Conservation (phyloP, 2,888 invertebrate genomes). For the Podabrus alpinus region DNA sequence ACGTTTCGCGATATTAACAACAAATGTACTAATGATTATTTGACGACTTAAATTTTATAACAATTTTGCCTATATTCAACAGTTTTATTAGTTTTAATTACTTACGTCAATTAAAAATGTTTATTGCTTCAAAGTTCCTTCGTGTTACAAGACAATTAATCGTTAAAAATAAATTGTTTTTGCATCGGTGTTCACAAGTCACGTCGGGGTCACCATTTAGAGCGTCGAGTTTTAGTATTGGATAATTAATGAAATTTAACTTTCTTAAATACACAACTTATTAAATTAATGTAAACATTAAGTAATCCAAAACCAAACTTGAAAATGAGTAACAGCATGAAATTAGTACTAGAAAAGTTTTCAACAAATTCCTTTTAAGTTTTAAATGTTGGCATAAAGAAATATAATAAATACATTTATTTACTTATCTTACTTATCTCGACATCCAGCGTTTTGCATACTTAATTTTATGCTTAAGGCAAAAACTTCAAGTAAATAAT, state of each 20-base stretch:
- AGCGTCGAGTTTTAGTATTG: background rate
- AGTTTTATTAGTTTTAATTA: background rate
- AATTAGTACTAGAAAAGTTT: background rate
- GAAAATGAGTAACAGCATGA: background rate
- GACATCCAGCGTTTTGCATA: background rate
- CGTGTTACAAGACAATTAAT: background rate
- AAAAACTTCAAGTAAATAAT: constrained; percentile 3
- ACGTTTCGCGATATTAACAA: background rate
- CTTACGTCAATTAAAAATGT: background rate
- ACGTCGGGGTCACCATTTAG: background rate
- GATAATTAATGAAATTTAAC: background rate
- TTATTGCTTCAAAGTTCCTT: background rate
- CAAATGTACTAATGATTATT: background rate
- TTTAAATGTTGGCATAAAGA: background rate
- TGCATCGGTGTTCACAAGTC: background rate
- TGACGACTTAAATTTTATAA: background rate
- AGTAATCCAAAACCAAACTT: background rate
- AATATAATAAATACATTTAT: background rate
- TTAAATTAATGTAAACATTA: background rate
- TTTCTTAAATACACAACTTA: background rate
- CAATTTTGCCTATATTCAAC: background rate
- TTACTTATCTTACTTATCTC: background rate
- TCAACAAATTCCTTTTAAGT: background rate
- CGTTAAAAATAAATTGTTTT: background rate
- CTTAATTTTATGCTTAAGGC: background rate